Conservation (phyloP, 2,888 invertebrate genomes). For the Allophyes oxyacanthae region DNA sequence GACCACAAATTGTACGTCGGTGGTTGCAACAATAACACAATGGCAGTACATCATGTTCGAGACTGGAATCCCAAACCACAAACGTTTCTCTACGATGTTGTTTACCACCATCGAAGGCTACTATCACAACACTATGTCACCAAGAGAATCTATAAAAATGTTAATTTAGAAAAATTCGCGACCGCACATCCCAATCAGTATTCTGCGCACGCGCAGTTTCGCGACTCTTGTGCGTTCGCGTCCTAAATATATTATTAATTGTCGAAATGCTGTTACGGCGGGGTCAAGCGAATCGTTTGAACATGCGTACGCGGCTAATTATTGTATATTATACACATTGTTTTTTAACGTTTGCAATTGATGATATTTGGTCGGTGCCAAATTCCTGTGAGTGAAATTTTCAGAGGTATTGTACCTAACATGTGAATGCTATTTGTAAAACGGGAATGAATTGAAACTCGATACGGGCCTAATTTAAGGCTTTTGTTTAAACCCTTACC, state of each 20-base stretch:
- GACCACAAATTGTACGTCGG: neutral
- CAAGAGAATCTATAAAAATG: conserved; percentile 33
- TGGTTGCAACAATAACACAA: conserved; percentile 16
- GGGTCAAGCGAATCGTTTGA: conserved; percentile 56
- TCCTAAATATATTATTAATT: conserved; percentile 66
- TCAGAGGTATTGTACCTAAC: neutral
- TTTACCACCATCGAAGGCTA: conserved; percentile 19
- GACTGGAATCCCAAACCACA: conserved; percentile 20
- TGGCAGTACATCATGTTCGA: conserved; percentile 14
- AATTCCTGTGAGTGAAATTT: conserved; percentile 9
- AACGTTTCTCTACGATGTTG: conserved; percentile 14
- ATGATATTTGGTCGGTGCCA: conserved; percentile 13
- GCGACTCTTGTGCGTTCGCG: conserved; percentile 64
- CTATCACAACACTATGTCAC: conserved; percentile 23
- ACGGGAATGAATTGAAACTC: too few species aligned
- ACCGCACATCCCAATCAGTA: conserved; percentile 44
- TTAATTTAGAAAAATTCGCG: conserved; percentile 50
- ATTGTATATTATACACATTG: conserved; percentile 33
- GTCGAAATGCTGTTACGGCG: conserved; percentile 56
- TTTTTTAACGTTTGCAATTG: conserved; percentile 20
- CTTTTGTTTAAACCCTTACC: too few species aligned
- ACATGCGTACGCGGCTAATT: conserved; percentile 37
- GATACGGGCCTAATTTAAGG: too few species aligned
- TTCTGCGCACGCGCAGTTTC: conserved; percentile 54
- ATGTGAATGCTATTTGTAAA: too few species aligned